phyloP scores from a whole-genome alignment of 2,888 invertebrate species.

The Nycteola revayana region DNA sequence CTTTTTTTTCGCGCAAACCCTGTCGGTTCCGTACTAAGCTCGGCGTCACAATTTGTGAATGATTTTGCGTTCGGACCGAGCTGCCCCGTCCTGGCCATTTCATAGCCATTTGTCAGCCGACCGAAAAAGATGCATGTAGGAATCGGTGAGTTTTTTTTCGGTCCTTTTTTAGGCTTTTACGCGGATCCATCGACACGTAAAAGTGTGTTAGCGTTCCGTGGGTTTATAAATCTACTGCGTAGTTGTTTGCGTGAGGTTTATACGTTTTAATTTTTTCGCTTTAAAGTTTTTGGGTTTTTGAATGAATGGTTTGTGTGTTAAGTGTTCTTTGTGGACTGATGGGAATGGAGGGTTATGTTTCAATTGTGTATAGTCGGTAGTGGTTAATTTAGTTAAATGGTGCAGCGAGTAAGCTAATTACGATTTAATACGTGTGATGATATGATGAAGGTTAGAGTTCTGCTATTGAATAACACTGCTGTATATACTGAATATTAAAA shows the following conservation, averaged over 20 bases:
- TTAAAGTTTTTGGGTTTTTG: slow-evolving; percentile 17
- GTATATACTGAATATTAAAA: no score
- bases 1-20: slow-evolving; percentile 30
- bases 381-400: no score
- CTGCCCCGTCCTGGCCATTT: slow-evolving; percentile 63
- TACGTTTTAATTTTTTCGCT: slow-evolving; percentile 45
- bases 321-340: neutral
- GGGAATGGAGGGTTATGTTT: no score
- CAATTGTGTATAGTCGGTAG: no score
- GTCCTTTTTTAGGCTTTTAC: slow-evolving; percentile 76
- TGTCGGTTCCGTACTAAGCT: slow-evolving; percentile 48
- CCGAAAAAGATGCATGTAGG: slow-evolving; percentile 77
- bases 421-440: no score
- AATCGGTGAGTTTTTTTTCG: slow-evolving; percentile 52
- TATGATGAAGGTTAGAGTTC: no score
- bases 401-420: no score
- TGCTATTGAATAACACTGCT: no score
- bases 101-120: slow-evolving; percentile 78
- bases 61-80: slow-evolving; percentile 67
- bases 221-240: slow-evolving; percentile 72
- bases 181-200: slow-evolving; percentile 78
- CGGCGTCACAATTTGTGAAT: slow-evolving; percentile 77
- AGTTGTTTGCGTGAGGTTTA: slow-evolving; percentile 45
- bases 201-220: slow-evolving; percentile 76
- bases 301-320: slow-evolving; percentile 15